These are phyloP conservation scores for Agapetus fuscipes DNA, from an alignment of 2,888 invertebrate species.

Conservation along the genomic window DNA sequence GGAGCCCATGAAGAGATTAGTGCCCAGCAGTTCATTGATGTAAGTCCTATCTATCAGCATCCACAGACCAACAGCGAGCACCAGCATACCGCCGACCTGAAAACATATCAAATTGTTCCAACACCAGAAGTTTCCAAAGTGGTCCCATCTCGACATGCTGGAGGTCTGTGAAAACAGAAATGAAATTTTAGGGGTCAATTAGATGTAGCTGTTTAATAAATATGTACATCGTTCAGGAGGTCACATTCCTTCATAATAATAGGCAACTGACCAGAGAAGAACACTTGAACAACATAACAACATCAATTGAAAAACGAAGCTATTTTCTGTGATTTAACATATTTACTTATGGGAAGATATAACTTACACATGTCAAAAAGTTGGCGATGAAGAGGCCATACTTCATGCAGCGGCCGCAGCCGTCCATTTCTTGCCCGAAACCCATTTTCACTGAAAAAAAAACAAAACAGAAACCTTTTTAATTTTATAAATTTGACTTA, in stretches of 20 bases:
- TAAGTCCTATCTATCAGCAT: conserved; percentile 76
- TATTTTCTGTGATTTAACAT: too few relatives aligned
- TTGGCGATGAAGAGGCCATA: conserved; percentile 76
- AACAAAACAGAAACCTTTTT: not conserved
- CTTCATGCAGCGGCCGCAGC: conserved; percentile 83
- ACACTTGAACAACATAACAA: too few relatives aligned
- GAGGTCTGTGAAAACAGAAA: too few relatives aligned
- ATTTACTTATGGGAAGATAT: too few relatives aligned
- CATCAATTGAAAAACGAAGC: too few relatives aligned
- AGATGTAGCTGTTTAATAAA: too few relatives aligned
- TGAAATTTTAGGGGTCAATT: not conserved
- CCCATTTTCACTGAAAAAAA: conserved; percentile 44
- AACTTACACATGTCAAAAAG: conserved; percentile 80
- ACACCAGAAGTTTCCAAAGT: conserved; percentile 19
- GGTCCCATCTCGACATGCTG: conserved; percentile 3
- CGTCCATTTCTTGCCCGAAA: conserved; percentile 74
- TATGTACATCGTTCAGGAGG: too few relatives aligned
- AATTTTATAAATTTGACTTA: not conserved
- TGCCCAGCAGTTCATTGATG: conserved; percentile 75
- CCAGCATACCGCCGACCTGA: conserved; percentile 68
- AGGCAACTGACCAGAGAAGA: too few relatives aligned
- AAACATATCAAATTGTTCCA: conserved; percentile 24
- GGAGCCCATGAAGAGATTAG: conserved; percentile 78
- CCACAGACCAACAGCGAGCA: conserved; percentile 76
- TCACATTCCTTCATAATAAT: too few relatives aligned